These are phyloP conservation scores for Phrynosoma blainvillii DNA, from an alignment of 2,113 vertebrate species.

Conservation along the genomic window DNA sequence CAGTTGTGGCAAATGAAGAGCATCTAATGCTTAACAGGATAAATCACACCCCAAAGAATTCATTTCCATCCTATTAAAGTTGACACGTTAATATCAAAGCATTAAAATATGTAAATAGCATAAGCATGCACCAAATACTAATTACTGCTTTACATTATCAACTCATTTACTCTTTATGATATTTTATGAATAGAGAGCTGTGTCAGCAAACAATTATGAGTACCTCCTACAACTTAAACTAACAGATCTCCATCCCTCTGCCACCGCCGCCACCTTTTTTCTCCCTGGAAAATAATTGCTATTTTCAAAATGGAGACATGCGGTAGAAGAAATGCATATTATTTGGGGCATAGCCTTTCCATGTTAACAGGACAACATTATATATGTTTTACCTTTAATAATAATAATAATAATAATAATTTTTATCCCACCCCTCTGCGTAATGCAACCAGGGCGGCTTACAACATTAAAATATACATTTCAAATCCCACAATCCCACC, in stretches of 20 bases:
- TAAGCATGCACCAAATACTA: conserved; percentile 70
- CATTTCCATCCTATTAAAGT: conserved; percentile 69
- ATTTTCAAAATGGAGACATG: background rate
- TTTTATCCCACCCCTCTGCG: too few species aligned
- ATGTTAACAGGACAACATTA: too few species aligned
- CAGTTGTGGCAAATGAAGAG: conserved; percentile 46
- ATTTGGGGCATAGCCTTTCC: conserved; percentile 20
- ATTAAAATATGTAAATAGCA: conserved; percentile 80
- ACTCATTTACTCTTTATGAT: conserved; percentile 76
- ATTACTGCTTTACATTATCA: conserved; percentile 78
- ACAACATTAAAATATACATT: too few species aligned
- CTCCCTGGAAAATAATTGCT: background rate
- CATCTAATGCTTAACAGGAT: conserved; percentile 40
- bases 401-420: too few species aligned
- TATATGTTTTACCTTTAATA: background rate
- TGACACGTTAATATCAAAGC: conserved; percentile 74
- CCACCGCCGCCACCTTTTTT: background rate
- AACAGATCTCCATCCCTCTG: conserved; percentile 6
- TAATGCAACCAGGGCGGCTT: too few species aligned
- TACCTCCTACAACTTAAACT: conserved; percentile 52
- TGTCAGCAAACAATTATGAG: conserved; percentile 73
- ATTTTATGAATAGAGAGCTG: conserved; percentile 70
- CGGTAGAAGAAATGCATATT: background rate
- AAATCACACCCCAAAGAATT: conserved; percentile 56
- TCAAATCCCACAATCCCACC: too few species aligned